A percentile compares a stretch with the other conserved stretches of the same genome.
Conservation (phyloP, 2,113 vertebrate species). For the Bubo blakistoni region DNA sequence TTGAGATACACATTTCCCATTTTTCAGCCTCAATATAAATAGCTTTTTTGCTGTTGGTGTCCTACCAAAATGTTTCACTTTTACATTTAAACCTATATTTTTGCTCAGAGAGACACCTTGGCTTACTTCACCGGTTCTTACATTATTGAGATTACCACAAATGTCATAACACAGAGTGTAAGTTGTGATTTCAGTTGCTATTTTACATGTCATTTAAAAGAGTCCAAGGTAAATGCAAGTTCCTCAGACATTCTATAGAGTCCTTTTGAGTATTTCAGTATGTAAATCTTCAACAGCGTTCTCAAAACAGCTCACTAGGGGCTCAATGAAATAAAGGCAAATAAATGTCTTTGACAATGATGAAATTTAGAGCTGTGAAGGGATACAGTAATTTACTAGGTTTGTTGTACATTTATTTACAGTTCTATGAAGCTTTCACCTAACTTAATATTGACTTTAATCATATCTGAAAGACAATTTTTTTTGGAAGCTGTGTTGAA, state of each 20-base stretch:
- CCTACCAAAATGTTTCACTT: neutral
- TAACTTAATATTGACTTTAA: slow-evolving; percentile 2
- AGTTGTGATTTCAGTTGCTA: neutral
- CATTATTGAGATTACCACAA: neutral
- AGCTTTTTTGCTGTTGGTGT: neutral
- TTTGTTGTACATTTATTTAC: neutral
- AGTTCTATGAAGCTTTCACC: neutral
- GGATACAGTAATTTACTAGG: neutral
- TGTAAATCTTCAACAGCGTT: slow-evolving; percentile 6
- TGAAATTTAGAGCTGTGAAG: neutral
- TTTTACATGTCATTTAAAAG: neutral
- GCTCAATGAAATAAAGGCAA: slow-evolving; percentile 23
- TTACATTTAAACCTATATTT: neutral
- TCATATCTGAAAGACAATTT: neutral
- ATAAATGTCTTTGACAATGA: slow-evolving; percentile 16
- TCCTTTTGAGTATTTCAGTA: neutral
- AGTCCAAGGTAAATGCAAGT: neutral
- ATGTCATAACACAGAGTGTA: neutral
- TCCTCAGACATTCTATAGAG: neutral
- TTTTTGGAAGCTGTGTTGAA: neutral
- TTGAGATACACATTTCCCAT: neutral
- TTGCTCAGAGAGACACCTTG: neutral
- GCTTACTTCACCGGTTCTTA: neutral
- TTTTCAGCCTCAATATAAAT: neutral
- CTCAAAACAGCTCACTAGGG: neutral